phyloP scores from a whole-genome alignment of 2,888 invertebrate genomes.

The Gastracanthus pulcherrimus region DNA sequence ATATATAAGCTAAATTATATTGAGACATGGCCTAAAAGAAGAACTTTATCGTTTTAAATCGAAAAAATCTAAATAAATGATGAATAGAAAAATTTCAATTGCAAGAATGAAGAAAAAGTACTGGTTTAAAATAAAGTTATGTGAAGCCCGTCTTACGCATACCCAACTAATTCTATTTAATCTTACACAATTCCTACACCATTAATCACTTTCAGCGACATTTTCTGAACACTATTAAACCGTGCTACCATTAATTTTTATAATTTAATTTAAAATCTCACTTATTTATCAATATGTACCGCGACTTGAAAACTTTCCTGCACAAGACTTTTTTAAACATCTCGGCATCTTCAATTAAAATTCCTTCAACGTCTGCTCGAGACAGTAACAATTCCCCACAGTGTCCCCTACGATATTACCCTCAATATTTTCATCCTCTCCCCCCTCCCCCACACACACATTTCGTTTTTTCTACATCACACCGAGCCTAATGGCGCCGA shows the following conservation, averaged over 20 bases:
- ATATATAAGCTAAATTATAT: too few relatives aligned
- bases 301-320: not conserved
- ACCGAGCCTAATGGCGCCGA: constrained; percentile 8
- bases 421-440: not conserved
- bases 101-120: too few relatives aligned
- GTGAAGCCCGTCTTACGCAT: too few relatives aligned
- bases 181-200: not conserved
- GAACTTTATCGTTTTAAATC: too few relatives aligned
- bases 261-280: not conserved
- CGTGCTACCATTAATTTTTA: not conserved
- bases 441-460: not conserved
- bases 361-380: not conserved
- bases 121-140: too few relatives aligned
- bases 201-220: constrained; percentile 1
- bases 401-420: not conserved
- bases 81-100: too few relatives aligned
- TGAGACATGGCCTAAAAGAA: too few relatives aligned
- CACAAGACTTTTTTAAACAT: not conserved
- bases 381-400: not conserved
- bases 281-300: not conserved
- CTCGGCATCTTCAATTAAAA: not conserved
- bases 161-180: not conserved
- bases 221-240: not conserved
- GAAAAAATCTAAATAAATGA: too few relatives aligned
- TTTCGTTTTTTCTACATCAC: not conserved